These are phyloP conservation scores for Chaetophractus vellerosus DNA, from an alignment of 2,797 vertebrate species.

Conservation along the genomic window DNA sequence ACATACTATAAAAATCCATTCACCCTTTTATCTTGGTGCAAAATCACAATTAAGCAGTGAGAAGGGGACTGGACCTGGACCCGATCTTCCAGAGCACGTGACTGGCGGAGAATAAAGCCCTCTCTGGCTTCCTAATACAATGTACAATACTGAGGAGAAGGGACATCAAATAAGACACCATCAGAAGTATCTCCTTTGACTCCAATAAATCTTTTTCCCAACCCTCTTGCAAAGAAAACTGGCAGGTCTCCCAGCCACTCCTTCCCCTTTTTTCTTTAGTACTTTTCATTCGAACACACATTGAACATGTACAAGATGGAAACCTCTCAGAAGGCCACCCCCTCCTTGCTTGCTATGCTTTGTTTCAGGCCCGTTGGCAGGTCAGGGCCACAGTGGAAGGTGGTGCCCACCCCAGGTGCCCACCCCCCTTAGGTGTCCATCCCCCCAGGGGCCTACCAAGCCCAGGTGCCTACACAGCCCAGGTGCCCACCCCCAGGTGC, in stretches of 20 bases:
- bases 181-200: not conserved
- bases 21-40: not conserved
- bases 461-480: too few species aligned
- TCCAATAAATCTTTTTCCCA: not conserved
- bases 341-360: not conserved
- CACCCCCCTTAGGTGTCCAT: too few species aligned
- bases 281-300: not conserved
- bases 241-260: not conserved
- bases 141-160: not conserved
- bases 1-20: not conserved
- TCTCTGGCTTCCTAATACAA: not conserved
- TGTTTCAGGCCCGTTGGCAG: not conserved
- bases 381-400: not conserved
- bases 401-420: not conserved
- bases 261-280: not conserved
- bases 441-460: too few species aligned
- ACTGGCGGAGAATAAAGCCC: not conserved
- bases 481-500: too few species aligned
- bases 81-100: not conserved
- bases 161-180: not conserved
- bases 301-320: not conserved
- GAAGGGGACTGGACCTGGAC: not conserved
- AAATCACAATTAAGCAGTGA: not conserved
- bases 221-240: conserved; percentile 2
- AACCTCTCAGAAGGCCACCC: not conserved